Evolutionary conservation across 1,140 invertebrate species (phyloP), one percentile per base, ranked within the genome.

Genomic region (Ladona fulva): DNA sequence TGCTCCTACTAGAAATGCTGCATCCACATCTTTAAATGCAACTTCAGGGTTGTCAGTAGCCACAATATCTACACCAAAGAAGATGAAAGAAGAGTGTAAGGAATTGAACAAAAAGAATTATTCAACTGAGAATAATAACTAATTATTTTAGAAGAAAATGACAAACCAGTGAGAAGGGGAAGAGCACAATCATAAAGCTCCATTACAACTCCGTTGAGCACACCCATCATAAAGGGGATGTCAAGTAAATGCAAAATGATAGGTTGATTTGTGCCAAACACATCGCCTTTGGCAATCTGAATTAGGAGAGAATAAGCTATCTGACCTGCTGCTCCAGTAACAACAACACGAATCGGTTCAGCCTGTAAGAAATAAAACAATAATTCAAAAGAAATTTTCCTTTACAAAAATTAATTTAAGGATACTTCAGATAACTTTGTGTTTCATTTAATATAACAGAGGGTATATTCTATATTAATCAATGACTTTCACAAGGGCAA

Each of bases 301-400:
- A 96, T 97, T 0, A 99, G 85, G 29, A 99, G 87, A 0, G 97
- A 99, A 85, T 99, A 99, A 66, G 96, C 98, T 82, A 99, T 99
- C 87, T 99, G 98, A 22, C 97, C 97, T 77, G 96, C 96, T 82
- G 98, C 98, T 80, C 98, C 98, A 78, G 98, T 99, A 12, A 99
- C 93, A 75, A 99, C 92, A 80, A 99, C 97, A 87, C 92, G 91
- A 82, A 98, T 93, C 84, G 95, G 92, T 87, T 93, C 91, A 81
- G 89, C 85, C 92, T 93, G 83, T 76, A 86, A 86, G 82, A 80
- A 73, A 75, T 74, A 79, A 52, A 66, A 37, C 1, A 37, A 37
- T 5, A 37, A 37, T 8, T 5, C 29, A 37, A 37, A 5, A 37
- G 1, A n/a, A n/a, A n/a, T n/a, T n/a, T n/a, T n/a, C n/a, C n/a